Conservation (phyloP, 2,113 vertebrate species). For the Odobenus rosmarus region DNA sequence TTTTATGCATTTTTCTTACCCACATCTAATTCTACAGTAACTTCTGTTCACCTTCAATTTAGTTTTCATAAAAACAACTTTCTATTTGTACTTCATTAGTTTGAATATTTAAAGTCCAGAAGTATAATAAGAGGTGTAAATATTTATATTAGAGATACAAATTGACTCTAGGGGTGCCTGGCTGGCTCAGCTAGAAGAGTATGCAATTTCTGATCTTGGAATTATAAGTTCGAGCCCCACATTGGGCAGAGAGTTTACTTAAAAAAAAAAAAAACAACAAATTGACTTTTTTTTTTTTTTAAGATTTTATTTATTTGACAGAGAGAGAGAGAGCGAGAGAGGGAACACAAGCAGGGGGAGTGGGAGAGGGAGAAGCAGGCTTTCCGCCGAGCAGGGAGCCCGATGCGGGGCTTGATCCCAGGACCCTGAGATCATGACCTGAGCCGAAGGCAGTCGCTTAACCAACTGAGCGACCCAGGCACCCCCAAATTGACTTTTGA, state of each 20-base stretch:
- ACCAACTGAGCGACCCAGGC: too few relatives aligned
- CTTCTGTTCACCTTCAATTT: background rate
- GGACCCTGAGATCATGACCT: too few relatives aligned
- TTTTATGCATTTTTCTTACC: background rate
- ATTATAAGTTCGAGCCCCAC: background rate
- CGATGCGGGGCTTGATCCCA: too few relatives aligned
- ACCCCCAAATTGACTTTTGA: background rate
- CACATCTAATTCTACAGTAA: background rate
- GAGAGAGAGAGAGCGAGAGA: too few relatives aligned
- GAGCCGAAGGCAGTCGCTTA: too few relatives aligned
- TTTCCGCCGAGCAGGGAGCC: too few relatives aligned
- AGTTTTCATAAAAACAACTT: background rate
- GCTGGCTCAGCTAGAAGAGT: background rate
- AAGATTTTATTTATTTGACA: too few relatives aligned
- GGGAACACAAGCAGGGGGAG: too few relatives aligned
- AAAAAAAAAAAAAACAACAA: background rate
- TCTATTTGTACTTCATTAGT: conserved; percentile 18
- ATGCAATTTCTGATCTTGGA: background rate
- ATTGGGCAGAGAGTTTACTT: background rate
- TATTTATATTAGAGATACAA: background rate
- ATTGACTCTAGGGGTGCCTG: background rate
- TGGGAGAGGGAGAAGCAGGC: too few relatives aligned
- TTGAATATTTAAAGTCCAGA: background rate
- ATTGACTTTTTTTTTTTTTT: too few relatives aligned
- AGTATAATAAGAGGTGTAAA: background rate